Evolutionary conservation across 2,797 vertebrate species (phyloP).

Genomic region (Poeciliopsis infans): DNA sequence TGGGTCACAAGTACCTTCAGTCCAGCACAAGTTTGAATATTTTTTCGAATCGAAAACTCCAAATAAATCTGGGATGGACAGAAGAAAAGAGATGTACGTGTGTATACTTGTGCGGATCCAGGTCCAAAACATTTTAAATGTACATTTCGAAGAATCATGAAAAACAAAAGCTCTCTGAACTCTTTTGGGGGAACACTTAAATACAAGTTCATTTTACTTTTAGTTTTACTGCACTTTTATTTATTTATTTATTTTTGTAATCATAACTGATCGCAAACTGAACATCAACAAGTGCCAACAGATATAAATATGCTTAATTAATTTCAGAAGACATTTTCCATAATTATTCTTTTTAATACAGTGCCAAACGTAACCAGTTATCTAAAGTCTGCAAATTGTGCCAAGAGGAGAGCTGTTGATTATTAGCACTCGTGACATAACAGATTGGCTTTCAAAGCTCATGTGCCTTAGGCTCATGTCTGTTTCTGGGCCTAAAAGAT

Average conservation of each 20-base stretch:
- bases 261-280: constrained; percentile 1
- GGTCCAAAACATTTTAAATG: background rate
- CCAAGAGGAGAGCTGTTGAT: constrained; percentile 16
- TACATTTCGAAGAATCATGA: background rate
- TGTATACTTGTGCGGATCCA: background rate
- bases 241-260: background rate
- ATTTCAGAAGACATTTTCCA: constrained; percentile 21
- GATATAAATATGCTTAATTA: constrained; percentile 15
- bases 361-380: constrained; percentile 26
- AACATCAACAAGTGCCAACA: constrained; percentile 7
- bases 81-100: background rate
- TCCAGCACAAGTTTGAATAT: too few species aligned
- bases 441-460: constrained; percentile 31
- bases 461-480: constrained; percentile 21
- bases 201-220: background rate
- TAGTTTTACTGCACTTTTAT: background rate
- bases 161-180: background rate
- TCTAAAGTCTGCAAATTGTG: constrained; percentile 29
- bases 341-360: constrained; percentile 8
- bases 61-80: background rate
- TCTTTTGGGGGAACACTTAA: background rate
- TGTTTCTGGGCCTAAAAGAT: constrained; percentile 42
- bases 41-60: too few species aligned
- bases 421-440: constrained; percentile 32
- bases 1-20: background rate